Evolutionary conservation across 2,797 vertebrate genomes (phyloP), one percentile per base, ranked within the genome.

Genomic region (Ctenopoma multispine): DNA sequence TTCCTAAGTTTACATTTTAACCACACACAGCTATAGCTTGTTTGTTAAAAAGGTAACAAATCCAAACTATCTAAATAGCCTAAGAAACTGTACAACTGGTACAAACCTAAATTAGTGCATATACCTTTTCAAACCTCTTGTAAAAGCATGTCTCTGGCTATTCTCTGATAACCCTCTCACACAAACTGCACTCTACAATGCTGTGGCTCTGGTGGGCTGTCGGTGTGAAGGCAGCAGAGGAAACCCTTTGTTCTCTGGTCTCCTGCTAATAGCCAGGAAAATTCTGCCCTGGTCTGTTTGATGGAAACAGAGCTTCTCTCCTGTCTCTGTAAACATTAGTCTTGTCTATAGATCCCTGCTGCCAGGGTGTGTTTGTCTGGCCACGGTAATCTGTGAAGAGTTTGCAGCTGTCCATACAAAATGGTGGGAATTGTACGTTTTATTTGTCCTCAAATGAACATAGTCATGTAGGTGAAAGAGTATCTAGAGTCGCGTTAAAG

Each of bases 211-310:
- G 57, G 78, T 85, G 58, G 83, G 59, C 78, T 75, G 69, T 63
- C 73, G 48, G 79, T 69, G 47, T 61, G 69, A 76, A 57, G 49
- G 53, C 71, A 65, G 50, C 58, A 75, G 72, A 91, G 89, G 87
- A 92, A 91, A 84, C 82, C 75, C 87, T 93, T 93, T 93, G 90
- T 94, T 93, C 89, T 86, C 71, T 34, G 69, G 73, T 80, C 88
- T 85, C 86, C 68, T 80, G 85, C 76, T 90, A 89, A 87, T 84
- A 87, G 86, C 63, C 84, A 89, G 86, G 88, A 87, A 89, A 89
- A 74, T 79, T 84, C 76, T 72, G 69, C 69, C 67, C 70, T 69
- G 70, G 41, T 88, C 72, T 72, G 63, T 76, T 82, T 71, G 82
- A 78, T 79, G 82, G 86, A 88, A 89, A 86, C 75, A 65, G 75